Evolutionary conservation across 2,113 vertebrate genomes (phyloP), one percentile per base, ranked within the genome.

Genomic region (Chaetodon auriga): DNA sequence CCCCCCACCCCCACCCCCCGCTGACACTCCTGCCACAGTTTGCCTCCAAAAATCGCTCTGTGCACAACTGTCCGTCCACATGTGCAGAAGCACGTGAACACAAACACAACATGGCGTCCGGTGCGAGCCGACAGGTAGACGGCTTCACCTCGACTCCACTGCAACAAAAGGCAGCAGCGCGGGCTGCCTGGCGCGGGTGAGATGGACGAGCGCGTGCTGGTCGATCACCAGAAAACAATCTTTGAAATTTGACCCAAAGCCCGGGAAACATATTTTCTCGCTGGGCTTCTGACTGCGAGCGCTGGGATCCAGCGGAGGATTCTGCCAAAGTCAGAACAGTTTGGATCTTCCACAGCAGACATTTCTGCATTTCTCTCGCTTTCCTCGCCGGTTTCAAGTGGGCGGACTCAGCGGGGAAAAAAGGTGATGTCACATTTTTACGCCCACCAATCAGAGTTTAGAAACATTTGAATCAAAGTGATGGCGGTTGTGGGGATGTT

Each of bases 41-140:
- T 70, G 80, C 65, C 81, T 90, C 66, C 64, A 68, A 81, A 81
- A 82, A 53, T 30, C 77, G 16, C 75, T 25, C 75, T 71, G 13
- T 64, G 69, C 83, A 82, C 75, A 23, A 38, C 68, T 18, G 68
- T 65, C 70, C 14, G 41, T 35, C n/a, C 57, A 61, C 16, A 25
- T 23, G 80, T 49, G 48, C n/a, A 64, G 21, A 41, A 63, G 55
- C 43, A 35, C 53, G 69, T 25, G 78, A 65, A 78, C 0, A 68
- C 63, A 53, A 48, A 45, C 25, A 14, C 68, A 54, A 2, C 6
- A 5, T 46, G 53, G 36, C 23, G 60, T 68, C 53, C 75, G 4
- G 25, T 16, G 61, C 62, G 45, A 11, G 64, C 81, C 15, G 30
- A 53, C 53, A 21, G 54, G 36, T 11, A n/a, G 1, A 11, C 8